Evolutionary conservation across 2,888 invertebrate species (phyloP), one percentile per base, ranked within the genome.

Genomic region (Plebejus melissa): DNA sequence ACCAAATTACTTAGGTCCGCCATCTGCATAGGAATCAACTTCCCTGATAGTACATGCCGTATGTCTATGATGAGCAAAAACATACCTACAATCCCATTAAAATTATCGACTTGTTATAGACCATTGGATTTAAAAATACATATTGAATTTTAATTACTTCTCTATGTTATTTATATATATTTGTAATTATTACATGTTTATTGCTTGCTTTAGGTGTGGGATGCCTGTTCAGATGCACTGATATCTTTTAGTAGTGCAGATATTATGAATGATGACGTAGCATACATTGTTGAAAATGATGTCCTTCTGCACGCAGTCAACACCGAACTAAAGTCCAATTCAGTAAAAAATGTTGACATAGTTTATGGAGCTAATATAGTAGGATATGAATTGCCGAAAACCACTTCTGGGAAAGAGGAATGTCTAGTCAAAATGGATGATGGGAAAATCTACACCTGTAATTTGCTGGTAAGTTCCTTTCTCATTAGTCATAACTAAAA

Each of bases 251-350:
- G 96, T 81, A 93, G 91, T 79, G 94, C 97, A 77, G 96, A 96
- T 16, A 94, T 96, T 78, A 90, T 96, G 81, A 91, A 94, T 36
- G 95, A 96, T 71, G 96, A 97, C 85, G 94, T 99, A 1, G 98
- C 98, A 0, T 98, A 97, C 86, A 97, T 99, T 80, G 97, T 99
- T 16, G 99, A 99, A 92, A 99, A 99, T 92, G 97, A 98, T 90
- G 94, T 98, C 5, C 94, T 99, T 71, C 88, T 98, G 2, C 95
- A 96, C 82, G 95, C 97, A 0, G 95, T 98, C 13, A 95, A 95
- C 81, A 94, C 92, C 77, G 95, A 96, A 83, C 85, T 97, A 3
- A 79, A 77, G 9, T 82, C 82, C 0, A 79, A 90, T 0, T 85
- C 94, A 65, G 83, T 94, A 1, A 82, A 84, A 79, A 96, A 96